These are phyloP conservation scores for Vultur gryphus DNA, from an alignment of 2,797 vertebrate species.

Conservation along the genomic window DNA sequence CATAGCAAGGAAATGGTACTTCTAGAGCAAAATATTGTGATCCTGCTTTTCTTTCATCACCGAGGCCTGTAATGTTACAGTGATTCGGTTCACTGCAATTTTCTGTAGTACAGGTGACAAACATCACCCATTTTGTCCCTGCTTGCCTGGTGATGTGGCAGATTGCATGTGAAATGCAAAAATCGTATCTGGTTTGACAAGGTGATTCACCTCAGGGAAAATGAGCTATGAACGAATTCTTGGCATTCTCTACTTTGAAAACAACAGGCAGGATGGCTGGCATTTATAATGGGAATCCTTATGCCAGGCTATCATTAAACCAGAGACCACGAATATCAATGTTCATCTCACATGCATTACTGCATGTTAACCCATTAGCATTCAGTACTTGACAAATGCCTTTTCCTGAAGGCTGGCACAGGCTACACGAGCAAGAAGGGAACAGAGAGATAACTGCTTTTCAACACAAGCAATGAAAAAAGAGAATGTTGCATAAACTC, in stretches of 20 bases:
- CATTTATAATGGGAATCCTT: not conserved
- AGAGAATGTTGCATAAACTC: not conserved
- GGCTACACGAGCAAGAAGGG: not conserved
- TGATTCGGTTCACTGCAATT: not conserved
- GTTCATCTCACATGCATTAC: not conserved
- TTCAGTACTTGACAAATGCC: not conserved
- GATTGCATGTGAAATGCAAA: not conserved
- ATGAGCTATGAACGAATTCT: not conserved
- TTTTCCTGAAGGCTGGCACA: not conserved
- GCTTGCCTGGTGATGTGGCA: not conserved
- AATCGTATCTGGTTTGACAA: not conserved
- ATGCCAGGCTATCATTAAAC: not conserved
- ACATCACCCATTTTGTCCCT: not conserved
- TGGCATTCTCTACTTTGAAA: not conserved
- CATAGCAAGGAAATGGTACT: not conserved
- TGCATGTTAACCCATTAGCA: not conserved
- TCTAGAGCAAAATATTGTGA: not conserved
- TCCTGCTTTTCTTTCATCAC: not conserved
- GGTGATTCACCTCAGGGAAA: conserved; percentile 11
- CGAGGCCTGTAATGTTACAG: not conserved
- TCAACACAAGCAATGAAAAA: not conserved
- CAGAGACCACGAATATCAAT: not conserved
- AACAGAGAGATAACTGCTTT: not conserved
- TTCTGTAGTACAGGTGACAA: not conserved
- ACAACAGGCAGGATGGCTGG: not conserved